Evolutionary conservation across 2,113 vertebrate genomes (phyloP), one percentile per base, ranked within the genome.

Genomic region (Solea senegalensis): DNA sequence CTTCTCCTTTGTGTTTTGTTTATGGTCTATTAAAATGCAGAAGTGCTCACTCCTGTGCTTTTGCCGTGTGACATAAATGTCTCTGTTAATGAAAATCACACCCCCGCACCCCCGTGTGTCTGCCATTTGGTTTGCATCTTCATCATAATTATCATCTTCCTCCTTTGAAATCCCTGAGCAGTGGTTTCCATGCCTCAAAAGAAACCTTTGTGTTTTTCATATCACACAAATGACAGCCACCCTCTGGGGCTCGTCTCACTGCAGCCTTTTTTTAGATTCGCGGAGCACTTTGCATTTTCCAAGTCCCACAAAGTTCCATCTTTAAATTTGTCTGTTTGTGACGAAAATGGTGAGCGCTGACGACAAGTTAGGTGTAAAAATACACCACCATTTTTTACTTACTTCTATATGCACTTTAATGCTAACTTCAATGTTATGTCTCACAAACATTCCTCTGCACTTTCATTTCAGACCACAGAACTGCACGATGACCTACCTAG

Each of bases 181-280:
- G 21, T 5, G 3, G 4, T 69, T 81, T 86, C 80, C 53, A 67
- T 57, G 60, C 70, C 60, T 85, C 76, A 62, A 58, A 86, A 62
- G 58, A 66, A 21, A 51, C 7, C 67, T 21, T 69, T 68, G 61
- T 79, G 65, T 43, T 62, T 78, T 81, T 77, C 69, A 56, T 52
- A 60, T 69, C 55, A 5, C 49, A 16, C 69, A 76, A 78, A 62
- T 83, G 76, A 81, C 67, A 80, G 72, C 57, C 40, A 21, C 61
- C 76, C 74, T 68, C 60, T 49, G 70, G 65, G 73, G 86, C 46
- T 58, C 63, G 63, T 80, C 78, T 66, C 21, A 53, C 56, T 84
- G 57, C 49, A 68, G 59, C 50, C 48, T 34, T 52, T 71, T 51
- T 72, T 68, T 5, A 80, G 72, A 78, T 79, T 73, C 76, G 69